A percentile compares a stretch with the other conserved stretches of the same genome.
Conservation (phyloP, 2,113 vertebrate species). For the Phalacrocorax brasilianus region DNA sequence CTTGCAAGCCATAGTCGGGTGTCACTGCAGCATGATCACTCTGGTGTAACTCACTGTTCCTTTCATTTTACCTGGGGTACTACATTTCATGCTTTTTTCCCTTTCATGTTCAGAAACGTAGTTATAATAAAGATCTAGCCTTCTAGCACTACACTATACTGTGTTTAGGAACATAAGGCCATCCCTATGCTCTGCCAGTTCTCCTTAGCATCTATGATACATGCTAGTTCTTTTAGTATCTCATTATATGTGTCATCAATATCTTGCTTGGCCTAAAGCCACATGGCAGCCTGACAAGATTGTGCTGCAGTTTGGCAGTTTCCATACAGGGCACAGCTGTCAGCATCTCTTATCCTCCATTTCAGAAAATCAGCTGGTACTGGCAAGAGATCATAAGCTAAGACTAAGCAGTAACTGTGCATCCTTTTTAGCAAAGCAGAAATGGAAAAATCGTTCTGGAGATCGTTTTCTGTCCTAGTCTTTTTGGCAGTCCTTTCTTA, state of each 20-base stretch:
- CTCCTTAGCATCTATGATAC: conserved; percentile 58
- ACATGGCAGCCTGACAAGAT: conserved; percentile 59
- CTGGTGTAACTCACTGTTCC: not conserved
- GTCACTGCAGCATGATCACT: not conserved
- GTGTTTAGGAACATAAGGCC: conserved; percentile 2
- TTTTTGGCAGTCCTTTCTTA: conserved; percentile 39
- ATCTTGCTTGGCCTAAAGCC: conserved; percentile 72
- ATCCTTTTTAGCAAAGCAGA: conserved; percentile 61
- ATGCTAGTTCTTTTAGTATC: conserved; percentile 61
- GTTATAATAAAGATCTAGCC: not conserved
- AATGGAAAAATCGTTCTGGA: conserved; percentile 47
- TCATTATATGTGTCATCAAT: conserved; percentile 63
- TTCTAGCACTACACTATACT: not conserved
- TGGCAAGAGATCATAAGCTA: conserved; percentile 74
- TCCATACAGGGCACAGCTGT: conserved; percentile 74
- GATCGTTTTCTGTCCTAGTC: conserved; percentile 6
- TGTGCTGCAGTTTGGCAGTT: conserved; percentile 66
- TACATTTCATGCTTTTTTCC: not conserved
- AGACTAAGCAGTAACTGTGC: conserved; percentile 60
- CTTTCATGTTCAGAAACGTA: not conserved
- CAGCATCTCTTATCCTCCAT: conserved; percentile 74
- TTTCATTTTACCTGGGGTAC: not conserved
- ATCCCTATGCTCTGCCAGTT: conserved; percentile 43
- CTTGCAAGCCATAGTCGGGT: not conserved
- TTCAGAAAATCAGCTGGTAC: conserved; percentile 71